Conservation (phyloP, 2,113 vertebrate species). For the Dicentrarchus labrax region DNA sequence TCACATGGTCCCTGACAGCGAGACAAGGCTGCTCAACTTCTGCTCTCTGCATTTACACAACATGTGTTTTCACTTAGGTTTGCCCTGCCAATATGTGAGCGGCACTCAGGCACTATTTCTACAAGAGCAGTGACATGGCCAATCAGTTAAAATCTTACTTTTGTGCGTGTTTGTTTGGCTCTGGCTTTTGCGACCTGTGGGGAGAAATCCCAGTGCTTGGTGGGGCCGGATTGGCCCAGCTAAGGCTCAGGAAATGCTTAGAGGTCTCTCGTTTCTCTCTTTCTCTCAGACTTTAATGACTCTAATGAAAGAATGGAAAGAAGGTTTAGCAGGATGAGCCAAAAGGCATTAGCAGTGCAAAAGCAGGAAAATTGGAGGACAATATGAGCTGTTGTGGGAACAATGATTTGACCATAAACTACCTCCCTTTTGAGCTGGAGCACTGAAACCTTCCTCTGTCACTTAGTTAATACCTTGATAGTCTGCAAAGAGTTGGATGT, state of each 20-base stretch:
- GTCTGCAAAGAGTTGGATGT: neutral
- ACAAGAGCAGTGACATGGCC: conserved; percentile 63
- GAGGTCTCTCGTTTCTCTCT: conserved; percentile 41
- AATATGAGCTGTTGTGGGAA: conserved; percentile 3
- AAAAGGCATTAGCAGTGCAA: conserved; percentile 19
- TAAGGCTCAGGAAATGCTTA: conserved; percentile 49
- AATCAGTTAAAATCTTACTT: conserved; percentile 55
- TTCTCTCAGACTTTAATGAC: conserved; percentile 39
- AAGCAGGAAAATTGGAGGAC: conserved; percentile 12
- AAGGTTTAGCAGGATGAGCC: conserved; percentile 38
- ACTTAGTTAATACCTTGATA: neutral
- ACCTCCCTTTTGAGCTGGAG: neutral
- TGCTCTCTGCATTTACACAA: conserved; percentile 67
- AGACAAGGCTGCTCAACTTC: conserved; percentile 47
- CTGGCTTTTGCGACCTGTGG: conserved; percentile 48
- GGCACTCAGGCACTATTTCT: conserved; percentile 62
- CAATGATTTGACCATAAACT: conserved; percentile 8
- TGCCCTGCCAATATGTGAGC: conserved; percentile 63
- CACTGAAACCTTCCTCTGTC: neutral
- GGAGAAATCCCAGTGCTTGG: conserved; percentile 55
- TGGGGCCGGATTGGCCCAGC: conserved; percentile 27
- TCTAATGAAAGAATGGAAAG: conserved; percentile 39
- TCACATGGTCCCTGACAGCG: conserved; percentile 52
- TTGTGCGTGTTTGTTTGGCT: conserved; percentile 43
- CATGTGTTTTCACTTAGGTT: conserved; percentile 82